Base-by-base conservation (phyloP, 2,888 invertebrate species). In the Imbricaverruca yamaguchii region DNA sequence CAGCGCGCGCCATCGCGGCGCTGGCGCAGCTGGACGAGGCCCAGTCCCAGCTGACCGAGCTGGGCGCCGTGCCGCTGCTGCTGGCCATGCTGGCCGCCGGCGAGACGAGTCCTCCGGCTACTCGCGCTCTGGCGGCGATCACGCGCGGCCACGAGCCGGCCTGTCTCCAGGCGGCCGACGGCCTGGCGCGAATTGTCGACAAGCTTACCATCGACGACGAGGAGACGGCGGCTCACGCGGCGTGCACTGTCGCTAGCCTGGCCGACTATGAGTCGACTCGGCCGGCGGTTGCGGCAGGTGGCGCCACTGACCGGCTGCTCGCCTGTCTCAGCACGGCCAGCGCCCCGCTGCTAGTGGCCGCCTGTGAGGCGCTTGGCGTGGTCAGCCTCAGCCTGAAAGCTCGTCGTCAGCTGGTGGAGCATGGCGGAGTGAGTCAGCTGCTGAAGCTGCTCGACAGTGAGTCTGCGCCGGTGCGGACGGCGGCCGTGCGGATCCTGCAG, bases 41-140 rank as follows among this genome's bases (percentile, higher is more conserved):
- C 8, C 78, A 78, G 78, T n/a, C 56, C 0, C 15, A 56, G n/a
- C 55, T 78, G 56, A 23, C 57, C 3, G 13, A 56, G 10, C 78
- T 55, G 55, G 78, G 57, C n/a, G 78, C 78, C n/a, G 78, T 78
- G 56, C n/a, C 78, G 78, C 10, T 23, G n/a, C n/a, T 78, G 55
- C n/a, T 57, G 13, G n/a, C 56, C 23, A 56, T 78, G 78, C n/a
- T 78, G n/a, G n/a, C 10, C 56, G 23, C 3, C n/a, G 21, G n/a
- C 10, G 56, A 78, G 57, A 57, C 78, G 3, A 11, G 3, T 13
- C 10, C 23, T 1, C 10, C 23, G 56, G 57, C 78, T 4, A 57
- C 78, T 4, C 18, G 0, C 12, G 78, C 56, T 2, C 56, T 78
- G 56, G 78, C 78, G 9, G 21, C 56, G 6, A 55, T 78, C 78